These are phyloP conservation scores for Catharus fuscescens DNA, from an alignment of 2,113 vertebrate species.

Conservation along the genomic window DNA sequence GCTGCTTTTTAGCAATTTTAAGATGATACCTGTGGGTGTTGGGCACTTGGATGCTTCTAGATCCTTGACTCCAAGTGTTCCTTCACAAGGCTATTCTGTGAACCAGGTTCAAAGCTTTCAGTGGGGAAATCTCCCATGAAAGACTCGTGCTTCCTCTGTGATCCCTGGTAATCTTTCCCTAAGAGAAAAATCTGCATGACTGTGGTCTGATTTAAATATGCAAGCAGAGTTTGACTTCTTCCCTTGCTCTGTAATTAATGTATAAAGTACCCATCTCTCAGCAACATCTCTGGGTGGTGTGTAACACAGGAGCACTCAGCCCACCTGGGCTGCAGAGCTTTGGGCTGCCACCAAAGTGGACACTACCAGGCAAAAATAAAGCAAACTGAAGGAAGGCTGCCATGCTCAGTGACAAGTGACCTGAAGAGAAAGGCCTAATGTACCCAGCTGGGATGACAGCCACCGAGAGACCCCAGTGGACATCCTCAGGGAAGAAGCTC, in stretches of 20 bases:
- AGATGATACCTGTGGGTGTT: background rate
- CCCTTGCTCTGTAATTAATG: constrained; percentile 23
- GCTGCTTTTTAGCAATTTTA: background rate
- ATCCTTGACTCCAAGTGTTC: background rate
- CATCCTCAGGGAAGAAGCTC: constrained; percentile 2
- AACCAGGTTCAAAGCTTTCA: background rate
- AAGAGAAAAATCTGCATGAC: constrained; percentile 18
- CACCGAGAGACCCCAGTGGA: background rate
- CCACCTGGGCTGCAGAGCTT: background rate
- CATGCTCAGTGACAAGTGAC: background rate
- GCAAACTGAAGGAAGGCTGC: background rate
- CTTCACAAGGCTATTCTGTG: background rate
- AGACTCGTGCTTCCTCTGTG: background rate
- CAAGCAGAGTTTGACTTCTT: constrained; percentile 17
- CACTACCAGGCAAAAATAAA: background rate
- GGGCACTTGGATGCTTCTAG: background rate
- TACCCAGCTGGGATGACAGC: background rate
- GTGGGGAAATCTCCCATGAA: background rate
- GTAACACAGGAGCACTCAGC: background rate
- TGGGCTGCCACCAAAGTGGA: background rate
- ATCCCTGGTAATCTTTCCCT: background rate
- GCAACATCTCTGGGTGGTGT: background rate
- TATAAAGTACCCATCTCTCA: background rate
- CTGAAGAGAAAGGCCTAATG: background rate
- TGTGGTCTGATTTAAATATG: constrained; percentile 29